Base-by-base conservation (phyloP, 37 sponge, comb jelly and placozoan genomes). In the Cladorhizidae sp. region DNA sequence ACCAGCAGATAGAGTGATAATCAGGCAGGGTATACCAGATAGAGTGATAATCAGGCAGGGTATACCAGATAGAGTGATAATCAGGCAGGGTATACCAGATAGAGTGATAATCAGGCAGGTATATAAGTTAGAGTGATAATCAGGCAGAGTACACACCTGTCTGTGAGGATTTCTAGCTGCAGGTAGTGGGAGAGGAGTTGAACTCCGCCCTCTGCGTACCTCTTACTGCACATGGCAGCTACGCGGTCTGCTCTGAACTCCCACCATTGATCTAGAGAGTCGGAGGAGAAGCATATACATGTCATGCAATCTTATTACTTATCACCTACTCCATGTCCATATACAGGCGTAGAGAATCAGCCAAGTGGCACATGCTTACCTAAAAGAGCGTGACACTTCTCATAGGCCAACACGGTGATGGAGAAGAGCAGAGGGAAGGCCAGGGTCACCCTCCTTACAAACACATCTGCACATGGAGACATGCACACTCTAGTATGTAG, bases 131-230 rank as follows among this genome's bases (percentile, higher is more conserved):
- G n/a, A n/a, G n/a, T n/a, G n/a, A n/a, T n/a, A n/a, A n/a, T n/a
- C n/a, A n/a, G n/a, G n/a, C n/a, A n/a, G n/a, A n/a, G n/a, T n/a
- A n/a, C n/a, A n/a, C n/a, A 45, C 49, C 59, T 58, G 59, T 58
- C 59, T 26, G 59, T 58, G 29, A 64, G 49, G 64, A 22, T 26
- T 18, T 90, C 86, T 57, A 90, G 39, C 35, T 57, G 56, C 28
- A 82, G 61, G 18, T 62, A 41, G 29, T 78, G 81, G 68, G 35
- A 57, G 78, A 86, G 65, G 39, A 75, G 35, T 23, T 64, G 61
- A 42, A 86, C 64, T 25, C 91, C 91, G 51, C 91, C 91, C 49
- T 82, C 62, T 3, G 82, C 64, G 58, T 90, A 90, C 73, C 78
- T 78, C 17, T 31, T 40, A 25, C 72, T 68, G 52, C 73, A 72